phyloP scores from a whole-genome alignment of 2,888 invertebrate species.

The Trissonchulus sp. region DNA sequence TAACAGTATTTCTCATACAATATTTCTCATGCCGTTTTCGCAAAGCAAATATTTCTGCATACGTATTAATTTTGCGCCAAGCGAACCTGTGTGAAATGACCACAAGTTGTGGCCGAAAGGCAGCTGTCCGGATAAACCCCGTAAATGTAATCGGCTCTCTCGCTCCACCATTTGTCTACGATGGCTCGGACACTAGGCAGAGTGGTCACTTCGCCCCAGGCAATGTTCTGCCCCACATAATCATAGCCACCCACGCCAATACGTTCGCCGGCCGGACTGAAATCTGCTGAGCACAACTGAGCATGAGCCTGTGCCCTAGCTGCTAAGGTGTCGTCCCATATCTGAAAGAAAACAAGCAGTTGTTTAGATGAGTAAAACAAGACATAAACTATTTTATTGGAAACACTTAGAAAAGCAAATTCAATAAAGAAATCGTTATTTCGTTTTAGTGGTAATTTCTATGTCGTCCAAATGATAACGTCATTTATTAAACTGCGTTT shows the following conservation, averaged over 20 bases:
- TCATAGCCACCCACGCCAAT: background rate
- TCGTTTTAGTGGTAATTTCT: too few relatives aligned
- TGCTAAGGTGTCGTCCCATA: conserved; percentile 3
- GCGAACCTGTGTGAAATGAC: conserved; percentile 24
- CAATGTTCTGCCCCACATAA: conserved; percentile 14
- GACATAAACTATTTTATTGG: too few relatives aligned
- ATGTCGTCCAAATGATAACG: too few relatives aligned
- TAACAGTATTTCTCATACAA: too few relatives aligned
- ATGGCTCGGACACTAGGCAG: background rate
- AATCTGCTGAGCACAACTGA: background rate
- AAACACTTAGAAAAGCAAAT: too few relatives aligned
- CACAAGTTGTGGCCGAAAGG: background rate
- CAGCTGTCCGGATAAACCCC: background rate
- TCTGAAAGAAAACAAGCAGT: background rate
- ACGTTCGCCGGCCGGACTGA: background rate
- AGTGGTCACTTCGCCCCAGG: conserved; percentile 14
- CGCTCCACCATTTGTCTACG: background rate
- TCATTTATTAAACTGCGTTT: too few relatives aligned
- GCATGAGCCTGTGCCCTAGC: background rate
- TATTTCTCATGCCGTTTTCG: too few relatives aligned
- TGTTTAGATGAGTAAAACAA: background rate
- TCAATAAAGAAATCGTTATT: too few relatives aligned
- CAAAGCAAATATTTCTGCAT: too few relatives aligned
- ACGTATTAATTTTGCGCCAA: too few relatives aligned
- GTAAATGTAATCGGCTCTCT: background rate